Evolutionary conservation across 2,113 vertebrate species (phyloP), one percentile per base, ranked within the genome.

Genomic region (Columba livia): DNA sequence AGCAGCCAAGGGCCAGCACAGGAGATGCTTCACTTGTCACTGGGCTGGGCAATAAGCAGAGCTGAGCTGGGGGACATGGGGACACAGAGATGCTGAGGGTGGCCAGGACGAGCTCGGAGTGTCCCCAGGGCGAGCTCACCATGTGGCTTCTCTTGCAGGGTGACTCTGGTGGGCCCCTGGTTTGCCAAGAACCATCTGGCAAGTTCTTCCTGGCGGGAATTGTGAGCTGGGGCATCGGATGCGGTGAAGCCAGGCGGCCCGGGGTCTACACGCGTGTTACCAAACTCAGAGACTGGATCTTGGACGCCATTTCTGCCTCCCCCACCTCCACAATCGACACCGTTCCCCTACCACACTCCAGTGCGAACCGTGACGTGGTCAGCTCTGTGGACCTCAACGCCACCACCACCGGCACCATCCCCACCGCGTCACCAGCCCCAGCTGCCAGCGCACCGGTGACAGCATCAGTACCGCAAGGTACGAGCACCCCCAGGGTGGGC

Each of bases 191-290:
- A 81, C 97, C 98, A 23, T 98, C 99, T 0, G 99, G 99, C 9
- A 98, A 97, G 93, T 99, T 99, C 90, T 99, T 99, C 94, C 95
- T 99, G 74, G 99, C 99, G 0, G 99, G 99, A 64, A 98, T 99
- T 2, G 99, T 99, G 97, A 99, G 99, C 71, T 99, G 99, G 99
- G 99, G 99, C 2, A 97, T 98, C 1, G 99, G 99, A 48, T 99
- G 99, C 32, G 99, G 98, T 1, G 98, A 99, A 97, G 97, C 99
- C 85, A 98, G 98, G 94, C 97, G 97, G 32, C 99, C 99, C 0
- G 99, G 99, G 1, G 99, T 99, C 81, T 99, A 99, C 32, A 97
- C 99, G 14, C 98, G 98, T 0, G 95, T 99, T 38, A 99, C 99
- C 79, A 97, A 90, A 81, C 98, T 99, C 80, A 96, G 98, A 23